A percentile compares a stretch with the other conserved stretches of the same genome.
Conservation (phyloP, 2,797 vertebrate species). For the Schizopygopsis malacanthus region DNA sequence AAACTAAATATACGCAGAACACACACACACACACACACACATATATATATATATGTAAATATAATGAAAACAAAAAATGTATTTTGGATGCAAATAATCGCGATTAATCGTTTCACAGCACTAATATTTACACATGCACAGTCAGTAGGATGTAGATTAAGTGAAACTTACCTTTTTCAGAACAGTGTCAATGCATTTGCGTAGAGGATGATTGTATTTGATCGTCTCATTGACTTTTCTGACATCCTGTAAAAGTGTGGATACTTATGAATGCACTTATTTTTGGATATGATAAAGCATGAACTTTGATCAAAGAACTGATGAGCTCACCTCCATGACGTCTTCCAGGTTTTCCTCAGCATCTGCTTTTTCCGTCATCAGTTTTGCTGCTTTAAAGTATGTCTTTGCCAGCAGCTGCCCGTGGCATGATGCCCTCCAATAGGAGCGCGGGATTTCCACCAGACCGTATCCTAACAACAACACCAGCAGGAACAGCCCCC, state of each 20-base stretch:
- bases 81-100: too few species aligned
- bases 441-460: conserved; percentile 93
- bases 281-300: background rate
- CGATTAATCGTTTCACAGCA: too few species aligned
- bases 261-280: background rate
- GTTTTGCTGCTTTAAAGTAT: conserved; percentile 91
- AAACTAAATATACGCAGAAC: too few species aligned
- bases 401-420: conserved; percentile 88
- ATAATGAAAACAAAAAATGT: too few species aligned
- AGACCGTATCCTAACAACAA: conserved; percentile 91
- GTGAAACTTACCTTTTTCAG: conserved; percentile 86
- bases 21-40: too few species aligned
- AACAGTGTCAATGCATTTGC: conserved; percentile 92
- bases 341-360: conserved; percentile 91
- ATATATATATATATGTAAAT: too few species aligned
- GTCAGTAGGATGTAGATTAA: background rate
- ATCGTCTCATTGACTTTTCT: conserved; percentile 84
- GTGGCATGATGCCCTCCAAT: conserved; percentile 89
- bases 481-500: conserved; percentile 95
- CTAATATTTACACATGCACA: background rate
- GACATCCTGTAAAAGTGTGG: conserved; percentile 80
- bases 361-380: conserved; percentile 90
- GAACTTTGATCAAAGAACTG: background rate
- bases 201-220: conserved; percentile 84
- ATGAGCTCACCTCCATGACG: conserved; percentile 86